Evolutionary conservation across 2,113 vertebrate genomes (phyloP), one percentile per base, ranked within the genome.

Genomic region (Brachyhypopomus occidentalis): DNA sequence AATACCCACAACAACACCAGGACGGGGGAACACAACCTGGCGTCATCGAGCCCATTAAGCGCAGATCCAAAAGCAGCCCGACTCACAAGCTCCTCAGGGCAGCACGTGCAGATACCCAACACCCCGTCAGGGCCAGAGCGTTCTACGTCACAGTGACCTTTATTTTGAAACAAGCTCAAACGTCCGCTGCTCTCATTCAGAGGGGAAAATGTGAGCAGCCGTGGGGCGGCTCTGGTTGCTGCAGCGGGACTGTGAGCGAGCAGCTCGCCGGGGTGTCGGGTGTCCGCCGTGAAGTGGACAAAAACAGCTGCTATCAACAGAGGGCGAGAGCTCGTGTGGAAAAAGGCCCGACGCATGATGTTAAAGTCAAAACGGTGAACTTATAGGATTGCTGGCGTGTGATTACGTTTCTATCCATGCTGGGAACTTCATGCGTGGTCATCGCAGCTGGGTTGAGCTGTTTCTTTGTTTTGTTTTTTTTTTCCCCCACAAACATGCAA

Each of bases 401-500:
- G 48, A 80, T 5, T 5, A 64, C 52, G 59, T 27, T 67, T 45
- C 55, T 34, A 79, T 41, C 69, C 2, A 56, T 45, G 41, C 41
- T 45, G 41, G 5, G 5, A 45, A 45, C 9, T 8, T 45, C n/a
- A n/a, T 11, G 41, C 41, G 41, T 45, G 41, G 41, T 45, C 41
- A 11, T 45, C 5, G 41, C 41, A 45, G 41, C 22, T 25, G 11
- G 59, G 22, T 25, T 78, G 11, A 17, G 22, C 48, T 22, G 55
- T 52, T 45, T 36, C 55, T 11, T 36, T n/a, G n/a, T n/a, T n/a
- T n/a, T n/a, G 11, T 36, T 75, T 19, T 60, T 66, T 12, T 81
- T 16, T 9, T 73, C 64, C 55, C 12, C 48, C 75, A 58, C 69
- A 66, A 81, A 58, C 69, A 66, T 48, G 52, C 27, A 72, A 75